phyloP scores from a whole-genome alignment of 92 coral and sea anemone species.

The Paragorgia papillata region DNA sequence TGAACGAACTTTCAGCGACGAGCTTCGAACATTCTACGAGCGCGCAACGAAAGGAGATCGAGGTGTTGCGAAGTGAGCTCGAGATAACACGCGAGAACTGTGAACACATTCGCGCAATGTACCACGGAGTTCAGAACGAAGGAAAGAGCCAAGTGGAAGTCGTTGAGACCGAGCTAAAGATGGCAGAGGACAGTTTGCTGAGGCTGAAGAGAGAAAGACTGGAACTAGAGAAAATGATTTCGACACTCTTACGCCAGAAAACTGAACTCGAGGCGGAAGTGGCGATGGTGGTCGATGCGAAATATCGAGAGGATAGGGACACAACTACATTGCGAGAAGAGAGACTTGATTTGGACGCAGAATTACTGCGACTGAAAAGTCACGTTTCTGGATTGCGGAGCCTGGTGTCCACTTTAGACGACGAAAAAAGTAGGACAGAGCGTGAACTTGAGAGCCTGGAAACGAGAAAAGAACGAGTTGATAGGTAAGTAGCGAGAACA shows the following conservation, averaged over 20 bases:
- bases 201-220: conserved; percentile 65
- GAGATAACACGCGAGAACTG: conserved; percentile 23
- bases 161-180: conserved; percentile 16
- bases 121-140: conserved; percentile 16
- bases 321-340: conserved; percentile 66
- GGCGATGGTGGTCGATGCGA: conserved; percentile 61
- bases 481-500: conserved; percentile 23
- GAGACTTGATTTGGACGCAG: conserved; percentile 73
- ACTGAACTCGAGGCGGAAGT: conserved; percentile 81
- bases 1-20: conserved; percentile 36
- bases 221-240: conserved; percentile 75
- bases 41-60: conserved; percentile 45
- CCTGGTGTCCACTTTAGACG: conserved; percentile 61
- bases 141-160: conserved; percentile 34
- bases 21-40: conserved; percentile 21
- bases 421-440: conserved; percentile 63
- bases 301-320: conserved; percentile 72
- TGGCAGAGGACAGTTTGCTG: conserved; percentile 35
- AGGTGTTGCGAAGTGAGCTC: conserved; percentile 36
- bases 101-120: conserved; percentile 32
- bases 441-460: conserved; percentile 56
- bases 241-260: conserved; percentile 70
- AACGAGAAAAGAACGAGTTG: conserved; percentile 33
- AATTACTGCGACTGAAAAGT: conserved; percentile 66
- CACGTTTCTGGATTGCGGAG: conserved; percentile 75